Percentiles rank a stretch among this genome's conserved stretches.
Conservation (phyloP, 2,888 invertebrate species). For the Scaptomyza polygonia region DNA sequence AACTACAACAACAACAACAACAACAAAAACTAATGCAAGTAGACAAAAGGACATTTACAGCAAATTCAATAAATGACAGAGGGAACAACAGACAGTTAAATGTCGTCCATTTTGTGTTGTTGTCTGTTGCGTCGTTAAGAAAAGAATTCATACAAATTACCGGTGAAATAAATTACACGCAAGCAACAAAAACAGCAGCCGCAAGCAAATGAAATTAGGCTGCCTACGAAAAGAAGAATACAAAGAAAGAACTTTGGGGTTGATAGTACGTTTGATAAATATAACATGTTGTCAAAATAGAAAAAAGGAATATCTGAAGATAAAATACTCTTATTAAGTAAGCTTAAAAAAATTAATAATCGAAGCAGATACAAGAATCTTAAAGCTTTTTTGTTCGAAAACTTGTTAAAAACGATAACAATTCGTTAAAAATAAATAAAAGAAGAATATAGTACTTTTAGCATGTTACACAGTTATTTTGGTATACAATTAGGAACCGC, state of each 20-base stretch:
- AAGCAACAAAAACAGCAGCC: slow-evolving; percentile 20
- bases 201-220: slow-evolving; percentile 67
- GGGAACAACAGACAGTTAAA: slow-evolving; percentile 36
- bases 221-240: slow-evolving; percentile 11
- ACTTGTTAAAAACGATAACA: too few relatives aligned
- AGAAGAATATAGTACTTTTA: too few relatives aligned
- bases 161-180: slow-evolving; percentile 70
- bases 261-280: slow-evolving; percentile 52
- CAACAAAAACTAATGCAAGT: slow-evolving; percentile 15
- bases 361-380: too few relatives aligned
- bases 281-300: slow-evolving; percentile 13
- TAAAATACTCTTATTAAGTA: slow-evolving; percentile 15
- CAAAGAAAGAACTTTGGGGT: slow-evolving; percentile 29
- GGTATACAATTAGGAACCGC: slow-evolving; percentile 9
- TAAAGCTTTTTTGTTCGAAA: too few relatives aligned
- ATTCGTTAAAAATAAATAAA: too few relatives aligned
- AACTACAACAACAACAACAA: slow-evolving; percentile 8
- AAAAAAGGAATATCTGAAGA: neutral
- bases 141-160: slow-evolving; percentile 75
- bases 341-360: neutral
- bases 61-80: slow-evolving; percentile 33
- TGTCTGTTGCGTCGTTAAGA: slow-evolving; percentile 49
- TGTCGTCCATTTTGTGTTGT: slow-evolving; percentile 53
- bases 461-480: too few relatives aligned
- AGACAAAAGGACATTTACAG: slow-evolving; percentile 25